phyloP scores from a whole-genome alignment of 1,140 invertebrate genomes.

The Ruditapes philippinarum region DNA sequence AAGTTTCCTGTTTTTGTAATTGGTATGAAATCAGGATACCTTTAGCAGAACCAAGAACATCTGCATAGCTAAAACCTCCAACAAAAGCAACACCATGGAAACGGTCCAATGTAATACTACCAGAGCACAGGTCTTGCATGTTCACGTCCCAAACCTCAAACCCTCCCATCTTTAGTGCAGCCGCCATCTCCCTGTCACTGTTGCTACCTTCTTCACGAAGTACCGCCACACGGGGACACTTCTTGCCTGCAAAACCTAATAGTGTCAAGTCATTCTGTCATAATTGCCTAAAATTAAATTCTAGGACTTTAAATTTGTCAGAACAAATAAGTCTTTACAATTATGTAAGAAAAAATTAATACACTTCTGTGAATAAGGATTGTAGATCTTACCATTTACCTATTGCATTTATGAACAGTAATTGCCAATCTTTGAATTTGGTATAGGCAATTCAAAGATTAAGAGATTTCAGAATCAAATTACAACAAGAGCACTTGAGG shows the following conservation, averaged over 20 bases:
- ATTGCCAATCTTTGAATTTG: no score
- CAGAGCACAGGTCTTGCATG: slow-evolving; percentile 85
- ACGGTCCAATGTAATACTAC: slow-evolving; percentile 90
- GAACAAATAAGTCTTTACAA: no score
- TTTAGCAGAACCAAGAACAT: slow-evolving; percentile 98
- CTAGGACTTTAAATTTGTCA: no score
- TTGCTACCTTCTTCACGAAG: slow-evolving; percentile 98
- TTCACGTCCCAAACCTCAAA: slow-evolving; percentile 90
- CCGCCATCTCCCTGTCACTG: slow-evolving; percentile 98
- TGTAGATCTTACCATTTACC: no score
- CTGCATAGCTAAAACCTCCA: slow-evolving; percentile 99
- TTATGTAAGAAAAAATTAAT: no score
- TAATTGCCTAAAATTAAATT: no score
- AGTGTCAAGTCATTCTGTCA: background rate
- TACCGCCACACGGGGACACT: slow-evolving; percentile 92
- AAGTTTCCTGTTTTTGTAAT: no score
- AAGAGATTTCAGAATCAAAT: no score
- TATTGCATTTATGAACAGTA: no score
- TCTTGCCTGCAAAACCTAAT: slow-evolving; percentile 68
- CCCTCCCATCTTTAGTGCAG: slow-evolving; percentile 95
- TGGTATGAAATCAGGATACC: slow-evolving; percentile 87
- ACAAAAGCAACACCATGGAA: slow-evolving; percentile 98
- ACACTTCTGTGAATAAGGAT: no score
- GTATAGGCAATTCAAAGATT: no score
- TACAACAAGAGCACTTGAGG: no score